Evolutionary conservation across 1,140 invertebrate genomes (phyloP).

Genomic region (Aphis gossypii): DNA sequence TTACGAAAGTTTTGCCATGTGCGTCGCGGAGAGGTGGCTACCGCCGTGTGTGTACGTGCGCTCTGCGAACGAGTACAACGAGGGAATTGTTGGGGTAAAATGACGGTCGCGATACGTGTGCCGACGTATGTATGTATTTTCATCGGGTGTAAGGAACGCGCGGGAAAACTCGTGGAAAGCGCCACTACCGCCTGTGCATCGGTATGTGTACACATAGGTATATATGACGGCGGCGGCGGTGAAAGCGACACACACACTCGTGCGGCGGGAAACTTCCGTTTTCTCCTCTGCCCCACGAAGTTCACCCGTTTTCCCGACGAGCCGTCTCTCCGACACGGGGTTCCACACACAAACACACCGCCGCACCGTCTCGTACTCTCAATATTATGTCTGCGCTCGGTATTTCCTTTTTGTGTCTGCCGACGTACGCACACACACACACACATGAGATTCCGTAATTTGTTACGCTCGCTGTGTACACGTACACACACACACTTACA

Average conservation of each 20-base stretch:
- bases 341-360: neutral
- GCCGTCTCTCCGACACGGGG: neutral
- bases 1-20: neutral
- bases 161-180: constrained; percentile 20
- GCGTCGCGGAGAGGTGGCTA: neutral
- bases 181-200: neutral
- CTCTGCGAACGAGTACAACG: neutral
- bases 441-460: constrained; percentile 28
- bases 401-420: constrained; percentile 11
- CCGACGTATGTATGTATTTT: neutral
- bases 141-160: neutral
- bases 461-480: neutral
- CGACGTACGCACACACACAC: neutral
- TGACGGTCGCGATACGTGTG: neutral
- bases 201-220: neutral
- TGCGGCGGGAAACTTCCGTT: constrained; percentile 24
- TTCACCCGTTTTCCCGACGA: neutral
- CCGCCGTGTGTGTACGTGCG: neutral
- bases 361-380: neutral
- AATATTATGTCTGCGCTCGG: neutral
- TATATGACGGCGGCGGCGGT: neutral
- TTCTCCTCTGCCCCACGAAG: neutral
- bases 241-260: neutral
- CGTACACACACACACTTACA: neutral
- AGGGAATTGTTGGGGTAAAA: constrained; percentile 53